Evolutionary conservation across 1,140 invertebrate species (phyloP).

Genomic region (Penaeus japonicus): DNA sequence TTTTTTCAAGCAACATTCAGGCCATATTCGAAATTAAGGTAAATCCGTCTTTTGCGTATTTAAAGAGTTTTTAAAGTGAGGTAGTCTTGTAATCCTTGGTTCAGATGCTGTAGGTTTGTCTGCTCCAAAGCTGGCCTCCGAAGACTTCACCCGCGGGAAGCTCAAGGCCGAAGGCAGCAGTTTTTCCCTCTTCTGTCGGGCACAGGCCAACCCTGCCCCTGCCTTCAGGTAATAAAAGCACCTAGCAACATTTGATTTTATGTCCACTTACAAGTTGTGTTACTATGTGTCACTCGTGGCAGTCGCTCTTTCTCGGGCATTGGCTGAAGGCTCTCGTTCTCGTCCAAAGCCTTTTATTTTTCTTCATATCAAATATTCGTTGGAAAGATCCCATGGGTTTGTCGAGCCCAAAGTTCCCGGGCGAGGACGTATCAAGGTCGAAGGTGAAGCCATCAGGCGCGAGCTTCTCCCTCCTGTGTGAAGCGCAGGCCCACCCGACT

Average conservation of each 20-base stretch:
- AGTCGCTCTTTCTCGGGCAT: not conserved
- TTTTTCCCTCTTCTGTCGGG: conserved; percentile 61
- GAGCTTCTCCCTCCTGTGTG: conserved; percentile 50
- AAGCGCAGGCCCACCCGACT: conserved; percentile 51
- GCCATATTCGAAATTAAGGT: no score
- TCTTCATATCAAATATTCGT: not conserved
- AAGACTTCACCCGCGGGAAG: conserved; percentile 39
- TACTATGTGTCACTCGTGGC: not conserved
- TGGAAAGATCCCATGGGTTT: conserved; percentile 45
- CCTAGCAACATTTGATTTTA: not conserved
- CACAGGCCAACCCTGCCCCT: conserved; percentile 74
- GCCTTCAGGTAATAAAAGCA: conserved; percentile 60
- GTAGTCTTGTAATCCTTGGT: no score
- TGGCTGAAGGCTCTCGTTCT: not conserved
- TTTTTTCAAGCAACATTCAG: no score
- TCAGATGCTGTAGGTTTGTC: conserved; percentile 42
- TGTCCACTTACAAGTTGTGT: not conserved
- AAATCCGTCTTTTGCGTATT: no score
- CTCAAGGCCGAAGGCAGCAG: conserved; percentile 27
- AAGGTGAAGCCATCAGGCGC: conserved; percentile 31
- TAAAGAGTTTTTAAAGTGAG: no score
- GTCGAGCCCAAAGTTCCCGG: conserved; percentile 49
- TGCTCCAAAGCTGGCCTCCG: conserved; percentile 22
- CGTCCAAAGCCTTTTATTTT: not conserved
- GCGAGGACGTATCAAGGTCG: conserved; percentile 42